Evolutionary conservation across 2,888 invertebrate genomes (phyloP).

Genomic region (Drosophila emarginata): DNA sequence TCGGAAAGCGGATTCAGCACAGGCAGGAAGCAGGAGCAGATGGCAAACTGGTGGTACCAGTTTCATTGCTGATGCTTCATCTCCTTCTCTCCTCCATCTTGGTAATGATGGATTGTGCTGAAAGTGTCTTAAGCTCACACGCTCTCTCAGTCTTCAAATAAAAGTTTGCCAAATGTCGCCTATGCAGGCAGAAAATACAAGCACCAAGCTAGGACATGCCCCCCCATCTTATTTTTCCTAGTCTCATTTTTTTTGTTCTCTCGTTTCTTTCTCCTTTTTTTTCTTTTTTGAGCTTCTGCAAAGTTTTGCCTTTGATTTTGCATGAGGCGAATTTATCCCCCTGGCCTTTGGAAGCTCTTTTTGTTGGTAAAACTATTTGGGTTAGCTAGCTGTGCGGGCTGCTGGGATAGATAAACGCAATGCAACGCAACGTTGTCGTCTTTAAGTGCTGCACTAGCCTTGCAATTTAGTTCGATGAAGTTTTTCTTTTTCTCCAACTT

Average conservation of each 20-base stretch:
- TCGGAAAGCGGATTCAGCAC: constrained; percentile 44
- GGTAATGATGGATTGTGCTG: constrained; percentile 69
- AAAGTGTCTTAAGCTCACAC: constrained; percentile 63
- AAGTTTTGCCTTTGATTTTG: constrained; percentile 71
- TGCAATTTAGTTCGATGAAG: constrained; percentile 36
- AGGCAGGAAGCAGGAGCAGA: constrained; percentile 41
- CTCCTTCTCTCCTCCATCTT: constrained; percentile 11
- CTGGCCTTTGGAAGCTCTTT: background rate
- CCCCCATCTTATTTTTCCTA: background rate
- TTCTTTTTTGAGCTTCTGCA: constrained; percentile 44
- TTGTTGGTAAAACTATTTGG: constrained; percentile 46
- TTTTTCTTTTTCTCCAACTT: constrained; percentile 26
- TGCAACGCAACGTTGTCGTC: constrained; percentile 10
- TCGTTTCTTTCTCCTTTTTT: constrained; percentile 40
- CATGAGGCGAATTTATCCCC: constrained; percentile 33
- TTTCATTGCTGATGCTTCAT: constrained; percentile 28
- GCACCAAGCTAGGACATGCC: background rate
- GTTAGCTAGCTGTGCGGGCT: constrained; percentile 46
- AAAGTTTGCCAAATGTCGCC: constrained; percentile 66
- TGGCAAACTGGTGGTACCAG: constrained; percentile 23
- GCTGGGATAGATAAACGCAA: constrained; percentile 42
- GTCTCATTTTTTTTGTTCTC: constrained; percentile 28
- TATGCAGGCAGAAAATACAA: constrained; percentile 42
- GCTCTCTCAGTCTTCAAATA: constrained; percentile 43
- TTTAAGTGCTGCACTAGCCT: constrained; percentile 37